A percentile compares a stretch with the other conserved stretches of the same genome.
These are phyloP conservation scores for Laticauda laticaudata DNA, from an alignment of 2,113 vertebrate species.

Conservation along the genomic window DNA sequence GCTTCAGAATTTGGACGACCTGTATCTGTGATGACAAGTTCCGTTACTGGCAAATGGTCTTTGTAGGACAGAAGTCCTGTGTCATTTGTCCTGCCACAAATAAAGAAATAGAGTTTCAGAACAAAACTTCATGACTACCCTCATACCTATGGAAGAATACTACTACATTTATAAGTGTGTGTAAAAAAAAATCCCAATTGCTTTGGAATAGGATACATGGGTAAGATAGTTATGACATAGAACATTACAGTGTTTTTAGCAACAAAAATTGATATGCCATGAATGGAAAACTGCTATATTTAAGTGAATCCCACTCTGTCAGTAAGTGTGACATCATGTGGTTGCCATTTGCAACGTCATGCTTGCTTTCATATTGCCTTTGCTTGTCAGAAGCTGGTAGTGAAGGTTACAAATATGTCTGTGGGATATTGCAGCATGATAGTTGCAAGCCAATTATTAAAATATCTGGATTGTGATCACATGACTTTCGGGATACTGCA, in stretches of 20 bases:
- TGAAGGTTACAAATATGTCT: not conserved
- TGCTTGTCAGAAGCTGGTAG: not conserved
- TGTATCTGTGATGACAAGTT: slow-evolving; percentile 85
- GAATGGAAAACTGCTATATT: not conserved
- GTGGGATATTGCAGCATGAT: not conserved
- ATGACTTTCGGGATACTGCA: not conserved
- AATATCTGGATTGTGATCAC: not conserved
- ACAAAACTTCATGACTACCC: slow-evolving; percentile 32
- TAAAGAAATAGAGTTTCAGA: slow-evolving; percentile 37
- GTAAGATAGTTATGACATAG: not conserved
- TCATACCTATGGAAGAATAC: slow-evolving; percentile 10
- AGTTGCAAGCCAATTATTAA: not conserved
- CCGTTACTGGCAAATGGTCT: slow-evolving; percentile 85
- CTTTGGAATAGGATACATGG: not conserved
- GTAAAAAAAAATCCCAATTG: not conserved
- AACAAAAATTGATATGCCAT: not conserved
- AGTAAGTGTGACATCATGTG: not conserved
- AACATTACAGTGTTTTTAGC: not conserved
- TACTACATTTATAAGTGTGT: not conserved
- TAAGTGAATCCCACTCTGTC: not conserved
- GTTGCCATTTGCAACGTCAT: not conserved
- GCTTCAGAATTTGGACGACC: slow-evolving; percentile 81
- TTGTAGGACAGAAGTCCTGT: slow-evolving; percentile 86
- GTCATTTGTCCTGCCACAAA: slow-evolving; percentile 80
- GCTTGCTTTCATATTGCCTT: not conserved